Conservation (phyloP, 2,113 vertebrate genomes). For the Amazona guildingii region DNA sequence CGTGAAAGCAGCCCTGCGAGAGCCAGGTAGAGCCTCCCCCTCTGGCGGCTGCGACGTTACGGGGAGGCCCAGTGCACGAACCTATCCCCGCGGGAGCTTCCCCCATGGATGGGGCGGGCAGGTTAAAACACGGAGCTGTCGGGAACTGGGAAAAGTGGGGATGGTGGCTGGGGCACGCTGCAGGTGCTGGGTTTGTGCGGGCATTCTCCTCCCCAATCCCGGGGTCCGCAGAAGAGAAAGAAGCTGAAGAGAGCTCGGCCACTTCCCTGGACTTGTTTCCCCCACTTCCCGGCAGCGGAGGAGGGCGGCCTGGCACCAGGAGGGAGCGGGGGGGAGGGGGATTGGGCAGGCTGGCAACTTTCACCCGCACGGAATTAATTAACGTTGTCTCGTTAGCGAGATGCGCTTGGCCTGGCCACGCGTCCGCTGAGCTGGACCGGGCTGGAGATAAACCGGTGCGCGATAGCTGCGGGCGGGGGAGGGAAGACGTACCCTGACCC, state of each 20-base stretch:
- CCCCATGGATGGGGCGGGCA: not conserved
- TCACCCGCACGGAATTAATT: conserved; percentile 50
- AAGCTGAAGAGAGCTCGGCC: no score
- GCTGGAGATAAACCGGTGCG: conserved; percentile 16
- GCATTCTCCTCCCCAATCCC: not conserved
- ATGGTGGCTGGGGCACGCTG: not conserved
- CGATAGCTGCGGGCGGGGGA: not conserved
- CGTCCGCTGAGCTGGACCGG: not conserved
- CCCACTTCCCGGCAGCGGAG: not conserved
- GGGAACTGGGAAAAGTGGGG: not conserved
- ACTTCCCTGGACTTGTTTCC: not conserved
- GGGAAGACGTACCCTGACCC: not conserved
- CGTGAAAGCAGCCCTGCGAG: not conserved
- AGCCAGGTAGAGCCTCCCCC: not conserved
- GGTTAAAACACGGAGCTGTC: not conserved
- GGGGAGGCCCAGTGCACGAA: not conserved
- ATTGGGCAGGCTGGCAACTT: conserved; percentile 43
- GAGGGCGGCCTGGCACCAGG: not conserved
- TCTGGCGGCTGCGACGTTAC: not conserved
- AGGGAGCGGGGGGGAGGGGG: not conserved
- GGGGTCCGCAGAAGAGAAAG: not conserved
- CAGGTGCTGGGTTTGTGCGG: not conserved
- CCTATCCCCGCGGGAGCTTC: not conserved
- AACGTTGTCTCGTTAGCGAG: conserved; percentile 37
- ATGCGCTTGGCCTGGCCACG: conserved; percentile 22